Conservation (phyloP, 92 coral and sea anemone genomes). For the Epizoanthus scotinus region DNA sequence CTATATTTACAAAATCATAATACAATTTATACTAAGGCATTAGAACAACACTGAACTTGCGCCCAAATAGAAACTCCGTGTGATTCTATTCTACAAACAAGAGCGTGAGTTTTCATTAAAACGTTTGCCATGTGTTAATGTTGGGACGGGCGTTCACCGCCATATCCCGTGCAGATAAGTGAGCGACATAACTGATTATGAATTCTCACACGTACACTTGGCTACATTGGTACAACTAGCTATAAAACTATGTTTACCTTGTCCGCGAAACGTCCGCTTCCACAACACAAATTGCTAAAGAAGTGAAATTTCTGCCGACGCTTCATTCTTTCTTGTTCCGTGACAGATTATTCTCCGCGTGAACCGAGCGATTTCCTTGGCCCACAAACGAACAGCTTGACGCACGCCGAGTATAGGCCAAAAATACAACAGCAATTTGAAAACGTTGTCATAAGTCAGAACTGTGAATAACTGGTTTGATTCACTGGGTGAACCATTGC, state of each 20-base stretch:
- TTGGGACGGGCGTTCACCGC: too few species aligned
- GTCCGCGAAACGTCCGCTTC: constrained; percentile 17
- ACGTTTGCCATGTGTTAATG: too few species aligned
- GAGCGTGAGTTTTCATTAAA: too few species aligned
- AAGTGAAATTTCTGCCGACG: constrained; percentile 33
- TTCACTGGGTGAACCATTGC: too few species aligned
- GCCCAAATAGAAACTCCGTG: background rate
- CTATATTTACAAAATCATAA: background rate
- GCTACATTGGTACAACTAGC: background rate
- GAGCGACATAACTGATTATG: background rate
- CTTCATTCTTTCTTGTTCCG: constrained; percentile 22
- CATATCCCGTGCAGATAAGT: background rate
- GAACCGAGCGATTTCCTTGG: background rate
- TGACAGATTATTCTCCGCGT: constrained; percentile 6
- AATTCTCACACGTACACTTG: background rate
- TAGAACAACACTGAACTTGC: background rate
- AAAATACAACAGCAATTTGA: too few species aligned
- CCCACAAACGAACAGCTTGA: constrained; percentile 30
- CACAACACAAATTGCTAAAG: constrained; percentile 31
- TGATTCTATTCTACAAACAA: too few species aligned
- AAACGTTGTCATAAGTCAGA: too few species aligned
- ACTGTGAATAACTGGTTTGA: too few species aligned
- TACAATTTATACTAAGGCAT: background rate
- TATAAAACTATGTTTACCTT: constrained; percentile 11
- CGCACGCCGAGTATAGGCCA: too few species aligned